phyloP scores from a whole-genome alignment of 2,888 invertebrate genomes.

The Choreutis nemorana region DNA sequence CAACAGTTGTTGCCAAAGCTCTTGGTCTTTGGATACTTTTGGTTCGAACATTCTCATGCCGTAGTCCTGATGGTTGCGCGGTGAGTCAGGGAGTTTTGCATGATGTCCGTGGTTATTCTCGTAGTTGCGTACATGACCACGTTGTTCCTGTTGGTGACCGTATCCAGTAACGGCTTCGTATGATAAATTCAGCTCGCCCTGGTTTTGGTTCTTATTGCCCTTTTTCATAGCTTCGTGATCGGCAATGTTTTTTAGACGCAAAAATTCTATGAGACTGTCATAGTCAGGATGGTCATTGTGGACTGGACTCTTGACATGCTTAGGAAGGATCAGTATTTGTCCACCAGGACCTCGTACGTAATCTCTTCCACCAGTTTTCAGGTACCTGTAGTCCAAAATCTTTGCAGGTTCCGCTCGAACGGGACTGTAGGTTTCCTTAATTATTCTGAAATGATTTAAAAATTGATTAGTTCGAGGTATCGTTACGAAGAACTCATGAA shows the following conservation, averaged over 20 bases:
- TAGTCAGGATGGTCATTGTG: conserved; percentile 32
- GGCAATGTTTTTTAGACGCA: conserved; percentile 28
- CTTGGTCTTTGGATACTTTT: too few species aligned
- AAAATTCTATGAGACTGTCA: conserved; percentile 38
- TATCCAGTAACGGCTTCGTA: too few species aligned
- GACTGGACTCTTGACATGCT: conserved; percentile 23
- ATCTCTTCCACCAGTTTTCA: conserved; percentile 44
- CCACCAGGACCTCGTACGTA: conserved; percentile 45
- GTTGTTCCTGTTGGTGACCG: too few species aligned
- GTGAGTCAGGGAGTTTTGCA: too few species aligned
- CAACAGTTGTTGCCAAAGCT: too few species aligned
- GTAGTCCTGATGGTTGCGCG: too few species aligned
- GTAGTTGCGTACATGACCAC: too few species aligned
- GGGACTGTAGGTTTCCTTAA: conserved; percentile 36
- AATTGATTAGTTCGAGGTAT: neutral
- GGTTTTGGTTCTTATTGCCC: neutral
- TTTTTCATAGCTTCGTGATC: conserved; percentile 11
- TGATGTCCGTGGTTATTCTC: too few species aligned
- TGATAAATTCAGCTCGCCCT: too few species aligned
- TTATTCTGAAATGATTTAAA: conserved; percentile 24
- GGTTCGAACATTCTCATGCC: too few species aligned
- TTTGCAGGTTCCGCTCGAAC: conserved; percentile 41
- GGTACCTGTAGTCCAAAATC: conserved; percentile 45
- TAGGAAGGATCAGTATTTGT: conserved; percentile 43
- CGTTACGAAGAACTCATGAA: too few species aligned